phyloP scores from a whole-genome alignment of 2,888 invertebrate genomes.

The Epistrophe grossulariae region DNA sequence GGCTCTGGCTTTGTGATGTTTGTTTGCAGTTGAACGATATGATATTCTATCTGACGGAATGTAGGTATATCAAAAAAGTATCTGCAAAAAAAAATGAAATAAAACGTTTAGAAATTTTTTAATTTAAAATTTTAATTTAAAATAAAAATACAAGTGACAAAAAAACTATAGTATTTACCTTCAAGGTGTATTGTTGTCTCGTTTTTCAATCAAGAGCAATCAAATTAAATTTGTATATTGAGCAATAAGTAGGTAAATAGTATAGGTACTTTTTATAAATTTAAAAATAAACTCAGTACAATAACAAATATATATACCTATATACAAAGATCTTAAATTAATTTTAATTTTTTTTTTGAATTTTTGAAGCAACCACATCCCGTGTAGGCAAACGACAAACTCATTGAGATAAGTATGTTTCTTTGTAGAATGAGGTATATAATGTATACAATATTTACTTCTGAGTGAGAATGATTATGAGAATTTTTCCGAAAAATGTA shows the following conservation, averaged over 20 bases:
- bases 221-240: not conserved
- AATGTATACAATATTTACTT: not conserved
- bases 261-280: too few species aligned
- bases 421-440: not conserved
- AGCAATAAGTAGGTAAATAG: not conserved
- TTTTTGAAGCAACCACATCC: not conserved
- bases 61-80: not conserved
- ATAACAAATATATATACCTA: not conserved
- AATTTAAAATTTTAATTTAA: conserved; percentile 5
- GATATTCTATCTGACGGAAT: not conserved
- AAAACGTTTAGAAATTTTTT: not conserved
- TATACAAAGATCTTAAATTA: not conserved
- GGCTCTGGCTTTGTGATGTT: not conserved
- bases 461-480: not conserved
- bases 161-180: not conserved
- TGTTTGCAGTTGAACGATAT: not conserved
- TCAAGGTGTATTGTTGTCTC: not conserved
- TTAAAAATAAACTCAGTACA: conserved; percentile 11
- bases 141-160: not conserved
- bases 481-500: not conserved
- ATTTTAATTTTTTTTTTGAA: not conserved
- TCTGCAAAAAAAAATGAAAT: not conserved
- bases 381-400: not conserved
- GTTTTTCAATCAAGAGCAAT: conserved; percentile 4
- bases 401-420: not conserved